phyloP scores from a whole-genome alignment of 2,797 vertebrate species.

The Galago senegalensis region DNA sequence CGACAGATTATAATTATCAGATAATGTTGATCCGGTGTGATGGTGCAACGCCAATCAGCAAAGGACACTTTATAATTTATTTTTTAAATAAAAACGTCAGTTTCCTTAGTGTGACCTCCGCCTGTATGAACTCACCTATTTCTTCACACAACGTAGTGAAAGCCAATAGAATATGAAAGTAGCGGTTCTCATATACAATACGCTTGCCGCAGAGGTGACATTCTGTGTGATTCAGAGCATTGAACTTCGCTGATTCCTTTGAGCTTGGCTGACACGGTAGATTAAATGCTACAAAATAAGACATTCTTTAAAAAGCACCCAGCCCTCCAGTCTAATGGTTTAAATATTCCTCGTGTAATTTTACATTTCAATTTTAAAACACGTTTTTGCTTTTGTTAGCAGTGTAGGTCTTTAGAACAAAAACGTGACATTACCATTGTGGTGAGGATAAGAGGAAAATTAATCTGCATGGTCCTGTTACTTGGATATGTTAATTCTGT shows the following conservation, averaged over 20 bases:
- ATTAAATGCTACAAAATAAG: neutral
- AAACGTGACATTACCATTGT: neutral
- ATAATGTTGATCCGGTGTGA: neutral
- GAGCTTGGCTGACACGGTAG: neutral
- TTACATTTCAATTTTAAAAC: conserved; percentile 49
- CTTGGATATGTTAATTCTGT: conserved; percentile 34
- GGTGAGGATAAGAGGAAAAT: neutral
- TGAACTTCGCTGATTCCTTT: conserved; percentile 18
- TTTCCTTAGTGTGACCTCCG: conserved; percentile 48
- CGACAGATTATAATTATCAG: neutral
- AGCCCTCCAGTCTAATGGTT: neutral
- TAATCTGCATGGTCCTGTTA: neutral
- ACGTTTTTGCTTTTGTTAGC: conserved; percentile 60
- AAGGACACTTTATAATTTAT: conserved; percentile 36
- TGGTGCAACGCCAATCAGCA: neutral
- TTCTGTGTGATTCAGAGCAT: neutral
- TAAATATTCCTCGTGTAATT: conserved; percentile 30
- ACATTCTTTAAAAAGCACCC: neutral
- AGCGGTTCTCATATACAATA: conserved; percentile 49
- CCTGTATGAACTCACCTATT: conserved; percentile 9
- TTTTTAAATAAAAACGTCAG: conserved; percentile 60
- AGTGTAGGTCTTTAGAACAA: conserved; percentile 52
- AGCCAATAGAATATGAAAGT: conserved; percentile 69
- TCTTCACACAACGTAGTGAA: conserved; percentile 40
- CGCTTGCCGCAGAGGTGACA: conserved; percentile 63